A percentile compares a stretch with the other conserved stretches of the same genome.
Evolutionary conservation across 64 coral and sea anemone species (phyloP).

Genomic region (Porites australiensis): DNA sequence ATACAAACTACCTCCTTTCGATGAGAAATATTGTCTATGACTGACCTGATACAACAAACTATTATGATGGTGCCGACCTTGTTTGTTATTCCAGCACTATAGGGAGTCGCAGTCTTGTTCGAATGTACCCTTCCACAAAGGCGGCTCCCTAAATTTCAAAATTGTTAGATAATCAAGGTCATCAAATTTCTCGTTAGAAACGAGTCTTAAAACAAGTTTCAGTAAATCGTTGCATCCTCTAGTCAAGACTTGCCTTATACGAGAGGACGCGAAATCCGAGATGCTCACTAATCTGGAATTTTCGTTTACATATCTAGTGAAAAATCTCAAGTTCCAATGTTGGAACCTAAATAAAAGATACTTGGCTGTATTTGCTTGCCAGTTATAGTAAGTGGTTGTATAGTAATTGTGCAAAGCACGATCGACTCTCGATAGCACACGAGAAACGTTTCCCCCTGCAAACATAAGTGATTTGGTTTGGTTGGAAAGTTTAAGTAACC

Average conservation of each 20-base stretch:
- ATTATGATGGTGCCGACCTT: constrained; percentile 8
- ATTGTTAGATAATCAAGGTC: constrained; percentile 8
- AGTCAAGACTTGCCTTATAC: constrained; percentile 46
- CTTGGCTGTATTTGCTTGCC: constrained; percentile 32
- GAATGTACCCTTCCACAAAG: constrained; percentile 39
- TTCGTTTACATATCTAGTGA: not conserved
- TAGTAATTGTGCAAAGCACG: constrained; percentile 36
- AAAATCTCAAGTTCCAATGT: constrained; percentile 25
- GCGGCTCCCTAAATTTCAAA: constrained; percentile 38
- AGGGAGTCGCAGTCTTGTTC: not conserved
- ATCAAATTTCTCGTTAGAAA: not conserved
- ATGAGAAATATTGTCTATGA: too few relatives aligned
- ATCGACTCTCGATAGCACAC: constrained; percentile 20
- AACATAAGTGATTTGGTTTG: constrained; percentile 27
- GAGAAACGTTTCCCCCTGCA: not conserved
- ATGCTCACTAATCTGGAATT: constrained; percentile 22
- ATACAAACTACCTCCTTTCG: too few relatives aligned
- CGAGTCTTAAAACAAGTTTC: constrained; percentile 32
- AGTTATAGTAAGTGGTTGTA: constrained; percentile 44
- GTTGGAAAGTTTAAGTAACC: not conserved
- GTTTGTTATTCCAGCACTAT: constrained; percentile 27
- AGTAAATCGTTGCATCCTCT: not conserved
- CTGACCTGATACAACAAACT: constrained; percentile 7
- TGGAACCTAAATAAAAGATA: constrained; percentile 63
- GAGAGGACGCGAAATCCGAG: constrained; percentile 35